Base-by-base conservation (phyloP, 1,140 invertebrate species). In the Rhyacophila brunnea region DNA sequence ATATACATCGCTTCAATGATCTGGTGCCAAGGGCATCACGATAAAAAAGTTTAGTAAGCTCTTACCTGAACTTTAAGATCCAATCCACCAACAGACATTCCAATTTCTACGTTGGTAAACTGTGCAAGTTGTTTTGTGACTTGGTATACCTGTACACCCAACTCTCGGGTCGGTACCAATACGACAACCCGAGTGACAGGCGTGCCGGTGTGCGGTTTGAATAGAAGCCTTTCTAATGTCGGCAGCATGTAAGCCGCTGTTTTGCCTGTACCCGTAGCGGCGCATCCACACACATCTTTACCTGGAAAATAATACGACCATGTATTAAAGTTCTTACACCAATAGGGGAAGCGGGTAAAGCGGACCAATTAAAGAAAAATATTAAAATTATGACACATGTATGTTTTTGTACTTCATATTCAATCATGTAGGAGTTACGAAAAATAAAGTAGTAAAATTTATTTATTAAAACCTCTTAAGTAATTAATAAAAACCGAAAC, bases 211-310 rank as follows among this genome's bases (percentile, higher is more conserved):
- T 45, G 36, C 1, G 62, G 62, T 52, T 85, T 87, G 70, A 92
- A 98, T 2, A 99, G 72, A 48, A 99, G 80, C 64, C 97, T 81
- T 77, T 99, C 97, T 17, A 99, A 71, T 20, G 96, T 96, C 2
- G 97, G 97, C 59, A 99, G 77, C 93, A 99, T 98, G 71, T 98
- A 99, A 0, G 96, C 96, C 0, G 94, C 93, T 1, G 97, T 99
- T 84, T 99, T 99, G 23, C 96, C 96, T 5, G 96, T 99, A 35
- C 96, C 97, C 0, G 97, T 99, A 1, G 96, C 93, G 52, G 95
- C 95, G 82, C 95, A 97, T 9, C 93, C 95, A 82, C 94, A 79
- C 66, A 98, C 87, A 78, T 98, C 95, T 68, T 89, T 83, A 6
- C 92, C 92, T 81, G 28, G 23, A 28, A 40, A 5, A 4, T n/a